Base-by-base conservation (phyloP, 2,888 invertebrate genomes). In the Hesperia comma region DNA sequence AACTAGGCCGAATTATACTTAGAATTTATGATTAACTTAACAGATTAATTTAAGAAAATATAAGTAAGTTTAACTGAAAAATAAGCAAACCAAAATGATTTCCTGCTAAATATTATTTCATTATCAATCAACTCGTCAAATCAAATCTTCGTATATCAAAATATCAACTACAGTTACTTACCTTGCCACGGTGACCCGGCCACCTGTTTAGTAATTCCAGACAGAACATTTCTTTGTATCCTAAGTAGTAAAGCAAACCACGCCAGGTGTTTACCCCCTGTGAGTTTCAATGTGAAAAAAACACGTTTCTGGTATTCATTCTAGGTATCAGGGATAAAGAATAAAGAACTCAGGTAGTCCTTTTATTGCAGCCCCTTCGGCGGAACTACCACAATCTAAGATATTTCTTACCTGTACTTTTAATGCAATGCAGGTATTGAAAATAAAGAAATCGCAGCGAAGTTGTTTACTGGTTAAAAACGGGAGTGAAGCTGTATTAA, bases 311-410 rank as follows among this genome's bases (percentile, higher is more conserved):
- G 41, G 41, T 12, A 41, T 41, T n/a, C 41, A n/a, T n/a, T 41
- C n/a, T 12, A 41, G 41, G n/a, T 41, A n/a, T n/a, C 41, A 41
- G 4, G 14, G 14, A 40, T 40, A 40, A 40, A 40, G n/a, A n/a
- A n/a, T n/a, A n/a, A n/a, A 14, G 40, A 40, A 41, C 41, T 10
- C 41, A 41, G 41, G 41, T 37, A 41, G 41, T 41, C 41, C n/a
- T 40, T 40, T 40, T 41, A 41, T 41, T 41, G 14, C n/a, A 41
- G 41, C n/a, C 41, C 41, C 41, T 41, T 41, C 41, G 41, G n/a
- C 41, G n/a, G 6, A 41, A 41, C n/a, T 41, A 41, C 10, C 12
- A 41, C 41, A 41, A 41, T 41, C 37, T 37, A 5, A 10, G 7
- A 6, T 6, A 37, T 37, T 6, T 41, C n/a, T 41, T 41, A 41